Evolutionary conservation across 2,888 invertebrate genomes (phyloP).

Genomic region (Mellilla xanthometata): DNA sequence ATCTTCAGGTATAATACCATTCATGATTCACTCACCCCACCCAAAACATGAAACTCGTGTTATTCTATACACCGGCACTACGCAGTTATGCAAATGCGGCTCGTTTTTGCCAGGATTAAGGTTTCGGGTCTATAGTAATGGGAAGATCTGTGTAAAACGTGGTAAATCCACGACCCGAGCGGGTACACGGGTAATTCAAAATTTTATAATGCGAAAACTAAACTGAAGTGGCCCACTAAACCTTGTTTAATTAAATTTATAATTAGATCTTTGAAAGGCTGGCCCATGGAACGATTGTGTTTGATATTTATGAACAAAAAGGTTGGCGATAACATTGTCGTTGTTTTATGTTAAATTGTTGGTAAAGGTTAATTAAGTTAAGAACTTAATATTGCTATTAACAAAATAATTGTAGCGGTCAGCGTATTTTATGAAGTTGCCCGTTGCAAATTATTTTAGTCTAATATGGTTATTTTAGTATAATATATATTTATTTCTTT

Average conservation of each 20-base stretch:
- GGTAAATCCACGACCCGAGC: conserved; percentile 45
- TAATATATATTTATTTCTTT: no score
- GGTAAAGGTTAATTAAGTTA: conserved; percentile 9
- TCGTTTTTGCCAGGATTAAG: conserved; percentile 55
- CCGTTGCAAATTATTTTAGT: no score
- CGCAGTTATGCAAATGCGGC: conserved; percentile 52
- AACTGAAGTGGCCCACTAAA: conserved; percentile 32
- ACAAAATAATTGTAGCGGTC: neutral
- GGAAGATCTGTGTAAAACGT: conserved; percentile 54
- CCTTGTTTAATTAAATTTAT: conserved; percentile 37
- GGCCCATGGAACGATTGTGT: conserved; percentile 13
- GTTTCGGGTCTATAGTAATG: conserved; percentile 53
- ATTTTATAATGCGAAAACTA: conserved; percentile 37
- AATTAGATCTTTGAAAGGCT: conserved; percentile 25
- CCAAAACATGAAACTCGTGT: conserved; percentile 23
- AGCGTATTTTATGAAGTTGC: no score
- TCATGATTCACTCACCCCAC: conserved; percentile 12
- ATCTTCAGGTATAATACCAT: conserved; percentile 4
- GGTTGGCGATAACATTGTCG: conserved; percentile 1
- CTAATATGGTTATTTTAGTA: no score
- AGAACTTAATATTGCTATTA: neutral
- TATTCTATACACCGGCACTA: conserved; percentile 27
- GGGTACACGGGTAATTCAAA: conserved; percentile 32
- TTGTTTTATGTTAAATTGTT: conserved; percentile 6
- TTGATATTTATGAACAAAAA: conserved; percentile 9